Percentiles rank a stretch among this genome's conserved stretches.
These are phyloP conservation scores for Porites lobata DNA, from an alignment of 92 coral and sea anemone species.

Conservation along the genomic window DNA sequence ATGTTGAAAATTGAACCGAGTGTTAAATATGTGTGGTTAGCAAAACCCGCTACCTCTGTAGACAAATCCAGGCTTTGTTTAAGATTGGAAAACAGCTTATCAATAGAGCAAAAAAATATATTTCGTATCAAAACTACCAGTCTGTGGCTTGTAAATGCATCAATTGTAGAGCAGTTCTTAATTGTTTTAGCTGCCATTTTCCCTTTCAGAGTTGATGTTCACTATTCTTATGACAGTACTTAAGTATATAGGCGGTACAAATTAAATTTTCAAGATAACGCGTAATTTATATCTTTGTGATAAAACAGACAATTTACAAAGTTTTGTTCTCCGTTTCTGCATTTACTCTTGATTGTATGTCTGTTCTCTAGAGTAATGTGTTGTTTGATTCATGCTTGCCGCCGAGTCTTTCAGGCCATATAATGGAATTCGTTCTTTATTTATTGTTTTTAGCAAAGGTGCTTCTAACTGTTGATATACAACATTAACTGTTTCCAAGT, in stretches of 20 bases:
- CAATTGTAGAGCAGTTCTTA: not conserved
- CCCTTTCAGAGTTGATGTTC: not conserved
- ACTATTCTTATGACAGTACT: not conserved
- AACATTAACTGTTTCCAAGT: too few species aligned
- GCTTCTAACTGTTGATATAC: too few species aligned
- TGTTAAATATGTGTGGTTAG: not conserved
- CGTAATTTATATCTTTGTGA: not conserved
- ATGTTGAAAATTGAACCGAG: not conserved
- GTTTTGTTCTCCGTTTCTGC: not conserved
- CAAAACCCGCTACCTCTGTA: not conserved
- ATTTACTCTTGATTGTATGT: not conserved
- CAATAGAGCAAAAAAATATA: not conserved
- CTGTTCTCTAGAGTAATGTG: too few species aligned
- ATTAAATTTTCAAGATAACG: not conserved
- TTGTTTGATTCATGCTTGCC: too few species aligned
- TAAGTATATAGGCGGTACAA: not conserved
- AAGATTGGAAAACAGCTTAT: not conserved
- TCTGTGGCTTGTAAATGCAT: not conserved
- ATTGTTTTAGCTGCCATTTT: not conserved
- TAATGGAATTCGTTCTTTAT: too few species aligned
- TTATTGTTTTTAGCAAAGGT: too few species aligned
- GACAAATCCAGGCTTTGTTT: not conserved
- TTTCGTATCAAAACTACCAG: not conserved
- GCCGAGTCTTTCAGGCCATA: too few species aligned
- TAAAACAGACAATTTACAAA: not conserved